These are phyloP conservation scores for Dynastes grantii DNA, from an alignment of 2,888 invertebrate species.

Conservation along the genomic window DNA sequence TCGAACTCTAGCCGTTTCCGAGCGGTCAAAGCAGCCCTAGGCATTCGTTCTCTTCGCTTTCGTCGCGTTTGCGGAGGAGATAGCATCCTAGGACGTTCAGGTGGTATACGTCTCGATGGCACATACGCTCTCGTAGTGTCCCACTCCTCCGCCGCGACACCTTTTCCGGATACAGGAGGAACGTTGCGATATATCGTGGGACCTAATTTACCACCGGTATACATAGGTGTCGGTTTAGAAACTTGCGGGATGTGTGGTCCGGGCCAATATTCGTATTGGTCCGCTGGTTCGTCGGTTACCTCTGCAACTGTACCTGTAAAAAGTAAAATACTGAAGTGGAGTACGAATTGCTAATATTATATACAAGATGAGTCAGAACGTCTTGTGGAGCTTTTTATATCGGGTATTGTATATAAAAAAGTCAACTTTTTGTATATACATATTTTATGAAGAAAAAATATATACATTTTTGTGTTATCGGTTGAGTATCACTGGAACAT, in stretches of 20 bases:
- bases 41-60: slow-evolving; percentile 12
- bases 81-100: not conserved
- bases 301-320: slow-evolving; percentile 30
- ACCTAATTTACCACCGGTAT: slow-evolving; percentile 29
- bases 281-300: slow-evolving; percentile 31
- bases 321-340: not conserved
- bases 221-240: slow-evolving; percentile 2
- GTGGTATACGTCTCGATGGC: not conserved
- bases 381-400: too few species aligned
- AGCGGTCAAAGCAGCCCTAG: slow-evolving; percentile 2
- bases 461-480: too few species aligned
- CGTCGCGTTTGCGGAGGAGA: slow-evolving; percentile 7
- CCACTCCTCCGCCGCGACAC: not conserved
- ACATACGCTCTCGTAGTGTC: not conserved
- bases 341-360: too few species aligned
- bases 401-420: too few species aligned
- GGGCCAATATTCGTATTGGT: slow-evolving; percentile 46
- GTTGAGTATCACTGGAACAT: too few species aligned
- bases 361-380: too few species aligned
- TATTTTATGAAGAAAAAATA: too few species aligned
- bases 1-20: slow-evolving; percentile 25
- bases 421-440: too few species aligned
- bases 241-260: slow-evolving; percentile 26
- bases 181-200: slow-evolving; percentile 18
- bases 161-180: slow-evolving; percentile 27